Evolutionary conservation across 2,888 invertebrate species (phyloP), one percentile per base, ranked within the genome.

Genomic region (Drosophila neotestacea): DNA sequence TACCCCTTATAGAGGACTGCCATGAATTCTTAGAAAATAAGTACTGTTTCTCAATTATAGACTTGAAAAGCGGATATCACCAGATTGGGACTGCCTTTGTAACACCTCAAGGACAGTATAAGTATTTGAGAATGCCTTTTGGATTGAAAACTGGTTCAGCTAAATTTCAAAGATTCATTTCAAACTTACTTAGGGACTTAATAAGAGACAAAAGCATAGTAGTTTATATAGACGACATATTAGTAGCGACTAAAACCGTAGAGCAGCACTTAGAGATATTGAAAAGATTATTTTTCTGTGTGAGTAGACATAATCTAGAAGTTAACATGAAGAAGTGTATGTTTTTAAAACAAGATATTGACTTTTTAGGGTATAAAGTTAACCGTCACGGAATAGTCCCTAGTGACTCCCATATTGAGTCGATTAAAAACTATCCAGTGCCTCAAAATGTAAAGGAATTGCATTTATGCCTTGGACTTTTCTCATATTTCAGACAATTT

Each of bases 61-160:
- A 47, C 28, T 46, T 58, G 1, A 56, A 56, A 41, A 56, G 55
- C 10, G 44, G 55, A 7, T 56, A 13, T 6, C 36, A 56, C 4
- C 46, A 47, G 10, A 48, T 48, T 22, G 48, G 58, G 7, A 39
- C 58, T 5, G 10, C 39, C 1, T 59, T 59, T 4, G 39, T 59
- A 13, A 59, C 39, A 2, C 56, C 38, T 13, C 36, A 58, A 2
- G 41, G 16, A 1, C 16, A 41, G 4, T 41, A 41, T 16, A 16
- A 41, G 9, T 41, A 41, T 3, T 9, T 41, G 0, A 16, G 9
- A 41, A 41, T 16, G 41, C 41, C 41, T 16, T 16, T 41, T 9
- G 41, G 41, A 0, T 16, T 41, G 3, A 41, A 41, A 28, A 36
- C n/a, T 6, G 50, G 50, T 4, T 22, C 36, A 3, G 58, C 58